Conservation (phyloP, 2,888 invertebrate species). For the Athripsodes cinereus region DNA sequence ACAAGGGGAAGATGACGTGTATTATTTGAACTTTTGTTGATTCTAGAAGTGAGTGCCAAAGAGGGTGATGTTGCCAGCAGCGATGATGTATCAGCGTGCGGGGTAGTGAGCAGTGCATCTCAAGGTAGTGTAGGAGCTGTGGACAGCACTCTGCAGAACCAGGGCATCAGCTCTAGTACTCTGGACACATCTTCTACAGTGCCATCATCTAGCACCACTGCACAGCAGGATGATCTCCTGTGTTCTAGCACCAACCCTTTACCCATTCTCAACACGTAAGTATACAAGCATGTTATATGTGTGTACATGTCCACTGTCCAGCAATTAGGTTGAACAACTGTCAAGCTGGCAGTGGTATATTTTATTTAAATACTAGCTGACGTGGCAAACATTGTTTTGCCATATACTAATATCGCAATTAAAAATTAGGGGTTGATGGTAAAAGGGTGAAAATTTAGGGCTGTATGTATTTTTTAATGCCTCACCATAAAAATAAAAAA, state of each 20-base stretch:
- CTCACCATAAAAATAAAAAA: too few relatives aligned
- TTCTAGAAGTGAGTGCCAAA: conserved; percentile 25
- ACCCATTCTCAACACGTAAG: conserved; percentile 7
- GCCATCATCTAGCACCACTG: conserved; percentile 31
- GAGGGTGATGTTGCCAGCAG: conserved; percentile 48
- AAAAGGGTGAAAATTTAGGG: too few relatives aligned
- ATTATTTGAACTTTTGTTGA: too few relatives aligned
- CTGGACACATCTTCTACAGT: conserved; percentile 22
- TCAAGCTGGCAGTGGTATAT: too few relatives aligned
- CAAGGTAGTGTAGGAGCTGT: not conserved
- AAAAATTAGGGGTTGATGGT: too few relatives aligned
- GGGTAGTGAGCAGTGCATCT: conserved; percentile 44
- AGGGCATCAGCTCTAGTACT: conserved; percentile 49
- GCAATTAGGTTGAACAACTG: too few relatives aligned
- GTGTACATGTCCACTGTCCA: too few relatives aligned
- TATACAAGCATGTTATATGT: not conserved
- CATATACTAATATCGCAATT: too few relatives aligned
- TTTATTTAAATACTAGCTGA: too few relatives aligned
- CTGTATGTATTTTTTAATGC: too few relatives aligned
- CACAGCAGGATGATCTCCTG: conserved; percentile 20
- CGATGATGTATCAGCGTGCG: conserved; percentile 42
- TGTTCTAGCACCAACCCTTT: conserved; percentile 33
- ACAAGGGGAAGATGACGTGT: too few relatives aligned
- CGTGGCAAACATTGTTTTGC: too few relatives aligned
- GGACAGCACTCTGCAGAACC: conserved; percentile 33